Percentiles rank a stretch among this genome's conserved stretches.
These are phyloP conservation scores for Trogon melanurus DNA, from an alignment of 2,113 vertebrate species.

Conservation along the genomic window DNA sequence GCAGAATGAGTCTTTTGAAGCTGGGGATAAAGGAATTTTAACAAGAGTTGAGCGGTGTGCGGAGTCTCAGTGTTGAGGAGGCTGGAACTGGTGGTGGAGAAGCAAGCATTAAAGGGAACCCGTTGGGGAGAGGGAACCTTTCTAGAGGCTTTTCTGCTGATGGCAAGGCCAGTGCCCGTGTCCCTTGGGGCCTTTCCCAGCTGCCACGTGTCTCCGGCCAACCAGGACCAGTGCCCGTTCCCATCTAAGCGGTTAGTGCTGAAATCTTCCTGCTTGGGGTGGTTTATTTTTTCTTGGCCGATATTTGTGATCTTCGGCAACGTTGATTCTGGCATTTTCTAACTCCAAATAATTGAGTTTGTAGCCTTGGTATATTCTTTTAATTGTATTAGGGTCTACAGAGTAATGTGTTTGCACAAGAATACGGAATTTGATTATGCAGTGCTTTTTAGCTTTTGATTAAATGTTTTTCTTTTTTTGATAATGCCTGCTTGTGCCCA, in stretches of 20 bases:
- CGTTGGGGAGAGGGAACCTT: not conserved
- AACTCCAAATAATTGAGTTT: too few relatives aligned
- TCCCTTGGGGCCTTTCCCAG: not conserved
- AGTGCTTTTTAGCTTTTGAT: not conserved
- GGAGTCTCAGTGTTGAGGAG: not conserved
- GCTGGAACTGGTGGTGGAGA: not conserved
- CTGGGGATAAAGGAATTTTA: not conserved
- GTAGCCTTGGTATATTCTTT: not conserved
- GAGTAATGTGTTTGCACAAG: not conserved
- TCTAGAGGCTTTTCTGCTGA: not conserved
- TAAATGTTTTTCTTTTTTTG: not conserved
- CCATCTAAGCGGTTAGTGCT: too few relatives aligned
- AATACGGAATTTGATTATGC: not conserved
- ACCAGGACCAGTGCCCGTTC: fast-evolving
- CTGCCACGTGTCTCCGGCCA: not conserved
- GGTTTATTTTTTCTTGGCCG: not conserved
- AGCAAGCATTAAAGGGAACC: not conserved
- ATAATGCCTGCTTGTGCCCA: not conserved
- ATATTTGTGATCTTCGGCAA: not conserved
- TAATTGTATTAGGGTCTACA: not conserved
- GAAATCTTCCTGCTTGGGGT: not conserved
- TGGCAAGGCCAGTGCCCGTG: too few relatives aligned
- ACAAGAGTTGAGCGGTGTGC: not conserved
- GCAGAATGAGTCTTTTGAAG: not conserved
- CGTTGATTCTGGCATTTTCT: not conserved